Base-by-base conservation (phyloP, 2,888 invertebrate species). In the Nebria brevicollis region DNA sequence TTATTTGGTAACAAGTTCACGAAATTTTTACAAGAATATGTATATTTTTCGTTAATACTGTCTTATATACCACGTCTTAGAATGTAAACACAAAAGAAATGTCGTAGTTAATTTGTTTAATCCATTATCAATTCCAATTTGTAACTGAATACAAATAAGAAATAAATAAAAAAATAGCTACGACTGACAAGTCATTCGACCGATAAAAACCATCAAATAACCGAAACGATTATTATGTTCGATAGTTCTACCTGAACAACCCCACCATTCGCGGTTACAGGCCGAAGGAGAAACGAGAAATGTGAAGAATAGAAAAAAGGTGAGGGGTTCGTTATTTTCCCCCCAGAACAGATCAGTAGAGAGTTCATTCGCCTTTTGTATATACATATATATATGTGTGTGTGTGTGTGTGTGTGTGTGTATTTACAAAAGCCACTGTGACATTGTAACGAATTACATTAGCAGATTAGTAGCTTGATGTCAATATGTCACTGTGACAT, bases 391-490 rank as follows among this genome's bases (percentile, higher is more conserved):
- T 82, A 87, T 54, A 8, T 54, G 7, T 54, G 54, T 54, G 54
- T 13, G 11, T 11, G 83, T 66, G 82, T 82, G 86, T 85, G 87
- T 54, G 54, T 54, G 7, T 54, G 54, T 54, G 54, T 13, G 11
- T 11, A 13, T 8, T 8, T 13, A 87, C 85, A 84, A 85, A 84
- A 84, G 85, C 87, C 13, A 73, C 41, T 15, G 43, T 81, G 88
- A 87, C 88, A 88, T 86, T 86, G 86, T 87, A 87, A 88, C 87
- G 87, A 88, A 88, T 88, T 86, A 85, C 87, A 88, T 88, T 88
- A 88, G 86, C 86, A 87, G 88, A 88, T 88, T 88, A 88, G 87
- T 85, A 85, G 84, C 84, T 86, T 86, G 86, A 87, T 85, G 85
- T 86, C 86, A 85, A 87, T 86, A 86, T 85, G 76, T 81, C 73